These are phyloP conservation scores for Equus przewalskii DNA, from an alignment of 2,113 vertebrate genomes.

Conservation along the genomic window DNA sequence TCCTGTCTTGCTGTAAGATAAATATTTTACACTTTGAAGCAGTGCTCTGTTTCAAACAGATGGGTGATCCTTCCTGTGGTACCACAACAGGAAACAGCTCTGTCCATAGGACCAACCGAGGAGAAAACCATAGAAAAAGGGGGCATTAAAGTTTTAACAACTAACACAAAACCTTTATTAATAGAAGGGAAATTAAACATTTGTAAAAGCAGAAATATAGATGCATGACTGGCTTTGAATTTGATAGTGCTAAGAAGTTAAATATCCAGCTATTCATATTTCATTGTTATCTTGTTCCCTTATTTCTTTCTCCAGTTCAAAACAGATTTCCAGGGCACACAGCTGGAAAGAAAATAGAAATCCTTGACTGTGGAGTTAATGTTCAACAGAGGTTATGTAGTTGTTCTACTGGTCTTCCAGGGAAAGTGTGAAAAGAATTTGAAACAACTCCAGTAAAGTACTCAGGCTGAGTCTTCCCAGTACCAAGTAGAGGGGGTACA, in stretches of 20 bases:
- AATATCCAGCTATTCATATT: conserved; percentile 39
- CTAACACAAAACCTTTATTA: conserved; percentile 20
- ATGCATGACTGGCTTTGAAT: conserved; percentile 13
- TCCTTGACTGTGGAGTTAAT: conserved; percentile 48
- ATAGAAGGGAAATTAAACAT: conserved; percentile 38
- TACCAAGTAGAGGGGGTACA: neutral
- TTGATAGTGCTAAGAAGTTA: conserved; percentile 27
- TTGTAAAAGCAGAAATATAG: conserved; percentile 34
- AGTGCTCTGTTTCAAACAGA: conserved; percentile 50
- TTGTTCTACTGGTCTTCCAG: conserved; percentile 43
- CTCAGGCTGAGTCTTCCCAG: neutral
- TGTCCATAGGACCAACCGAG: neutral
- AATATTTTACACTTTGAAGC: conserved; percentile 41
- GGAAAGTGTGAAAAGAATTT: conserved; percentile 1
- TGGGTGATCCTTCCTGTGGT: conserved; percentile 29
- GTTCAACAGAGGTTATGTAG: conserved; percentile 40
- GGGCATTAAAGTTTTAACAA: neutral
- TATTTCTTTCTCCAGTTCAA: conserved; percentile 59
- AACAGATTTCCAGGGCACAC: conserved; percentile 32
- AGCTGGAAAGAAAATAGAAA: conserved; percentile 58
- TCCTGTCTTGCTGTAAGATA: conserved; percentile 26
- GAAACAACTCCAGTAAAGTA: conserved; percentile 12
- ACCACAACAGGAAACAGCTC: neutral
- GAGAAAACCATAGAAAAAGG: conserved; percentile 26
- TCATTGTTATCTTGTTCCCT: neutral